Base-by-base conservation (phyloP, 2,888 invertebrate genomes). In the Gastrophysa polygoni region DNA sequence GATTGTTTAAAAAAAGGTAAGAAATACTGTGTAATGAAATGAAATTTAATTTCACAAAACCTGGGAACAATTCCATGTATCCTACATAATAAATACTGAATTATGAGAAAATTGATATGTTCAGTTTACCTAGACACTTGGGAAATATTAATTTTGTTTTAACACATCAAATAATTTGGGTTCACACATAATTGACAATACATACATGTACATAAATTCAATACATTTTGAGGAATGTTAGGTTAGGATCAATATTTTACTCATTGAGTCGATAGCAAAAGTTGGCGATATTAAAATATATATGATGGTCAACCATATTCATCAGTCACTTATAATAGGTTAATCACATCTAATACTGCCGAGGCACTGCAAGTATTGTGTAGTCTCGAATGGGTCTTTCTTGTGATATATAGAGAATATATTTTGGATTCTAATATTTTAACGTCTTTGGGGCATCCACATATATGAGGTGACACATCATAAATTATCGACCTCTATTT, bases 361-460 rank as follows among this genome's bases (percentile, higher is more conserved):
- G 59, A 59, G 63, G 63, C 60, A 60, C 63, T 60, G 60, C 57
- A 29, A 52, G 52, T 63, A 56, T 56, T 59, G 55, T 55, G 17
- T 24, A 34, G 38, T 44, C 29, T 50, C 24, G 38, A 51, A 52
- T 34, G 14, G 1, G 18, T 17, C 21, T n/a, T n/a, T n/a, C n/a
- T n/a, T n/a, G n/a, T n/a, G n/a, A n/a, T n/a, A n/a, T n/a, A n/a
- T n/a, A n/a, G n/a, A n/a, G n/a, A n/a, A n/a, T n/a, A n/a, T n/a
- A n/a, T n/a, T n/a, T n/a, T n/a, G n/a, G n/a, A n/a, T n/a, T n/a
- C n/a, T n/a, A n/a, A n/a, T n/a, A n/a, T n/a, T n/a, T n/a, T n/a
- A n/a, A n/a, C n/a, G n/a, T n/a, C n/a, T n/a, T n/a, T n/a, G n/a
- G n/a, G n/a, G n/a, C n/a, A n/a, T n/a, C n/a, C n/a, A n/a, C n/a